These are phyloP conservation scores for Clarias platycephalus DNA, from an alignment of 2,797 vertebrate genomes.

Conservation along the genomic window DNA sequence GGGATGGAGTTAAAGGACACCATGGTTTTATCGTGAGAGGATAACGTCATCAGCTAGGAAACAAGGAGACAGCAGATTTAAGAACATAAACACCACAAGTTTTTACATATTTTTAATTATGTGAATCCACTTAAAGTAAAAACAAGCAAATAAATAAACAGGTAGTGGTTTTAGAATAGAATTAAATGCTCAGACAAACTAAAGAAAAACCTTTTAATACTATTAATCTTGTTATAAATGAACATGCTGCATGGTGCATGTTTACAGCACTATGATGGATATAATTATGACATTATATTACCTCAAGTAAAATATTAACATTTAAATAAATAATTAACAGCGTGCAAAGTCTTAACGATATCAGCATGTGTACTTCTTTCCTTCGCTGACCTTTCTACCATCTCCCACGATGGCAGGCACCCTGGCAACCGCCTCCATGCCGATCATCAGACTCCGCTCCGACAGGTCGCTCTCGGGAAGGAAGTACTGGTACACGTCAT, in stretches of 20 bases:
- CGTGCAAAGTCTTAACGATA: not conserved
- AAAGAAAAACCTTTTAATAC: too few species aligned
- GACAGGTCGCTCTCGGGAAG: slow-evolving; percentile 84
- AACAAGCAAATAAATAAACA: not conserved
- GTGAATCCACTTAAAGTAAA: not conserved
- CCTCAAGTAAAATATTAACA: not conserved
- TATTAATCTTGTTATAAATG: too few species aligned
- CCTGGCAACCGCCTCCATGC: slow-evolving; percentile 77
- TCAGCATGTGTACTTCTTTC: not conserved
- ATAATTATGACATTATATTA: not conserved
- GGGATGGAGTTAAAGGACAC: slow-evolving; percentile 83
- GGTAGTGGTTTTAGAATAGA: not conserved
- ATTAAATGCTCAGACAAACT: not conserved
- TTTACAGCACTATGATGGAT: too few species aligned
- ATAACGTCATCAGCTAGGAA: slow-evolving; percentile 79
- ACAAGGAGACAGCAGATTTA: not conserved
- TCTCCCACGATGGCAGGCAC: slow-evolving; percentile 69
- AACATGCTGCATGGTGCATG: too few species aligned
- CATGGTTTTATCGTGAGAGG: slow-evolving; percentile 71
- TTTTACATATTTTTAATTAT: not conserved
- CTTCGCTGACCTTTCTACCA: slow-evolving; percentile 74
- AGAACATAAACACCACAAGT: not conserved
- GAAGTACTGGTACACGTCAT: slow-evolving; percentile 91
- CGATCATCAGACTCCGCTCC: slow-evolving; percentile 73
- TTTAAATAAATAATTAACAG: not conserved